These are phyloP conservation scores for Aelia acuminata DNA, from an alignment of 2,888 invertebrate species.

Conservation along the genomic window DNA sequence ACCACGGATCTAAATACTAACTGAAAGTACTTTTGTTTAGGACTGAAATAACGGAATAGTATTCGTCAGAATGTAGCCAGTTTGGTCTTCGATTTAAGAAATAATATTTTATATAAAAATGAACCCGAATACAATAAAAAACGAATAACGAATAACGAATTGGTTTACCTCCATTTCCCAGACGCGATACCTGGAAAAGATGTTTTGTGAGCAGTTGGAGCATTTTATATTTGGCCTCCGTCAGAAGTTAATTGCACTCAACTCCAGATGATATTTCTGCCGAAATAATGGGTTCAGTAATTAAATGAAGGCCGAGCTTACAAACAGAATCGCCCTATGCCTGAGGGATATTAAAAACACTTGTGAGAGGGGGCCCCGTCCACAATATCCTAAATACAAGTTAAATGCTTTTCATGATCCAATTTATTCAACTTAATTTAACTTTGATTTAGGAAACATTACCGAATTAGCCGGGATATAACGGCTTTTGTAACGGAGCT, in stretches of 20 bases:
- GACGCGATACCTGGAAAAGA: neutral
- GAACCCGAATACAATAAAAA: neutral
- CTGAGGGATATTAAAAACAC: constrained; percentile 44
- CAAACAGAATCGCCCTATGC: constrained; percentile 34
- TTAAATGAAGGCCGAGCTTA: constrained; percentile 39
- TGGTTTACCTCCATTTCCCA: neutral
- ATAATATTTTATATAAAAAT: neutral
- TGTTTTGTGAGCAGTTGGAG: neutral
- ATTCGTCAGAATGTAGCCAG: too few relatives aligned
- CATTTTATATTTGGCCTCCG: constrained; percentile 32
- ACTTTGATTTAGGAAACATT: constrained; percentile 44
- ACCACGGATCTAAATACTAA: too few relatives aligned
- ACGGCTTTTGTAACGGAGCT: constrained; percentile 24
- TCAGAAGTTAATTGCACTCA: constrained; percentile 33
- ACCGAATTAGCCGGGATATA: constrained; percentile 17
- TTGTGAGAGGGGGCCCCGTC: neutral
- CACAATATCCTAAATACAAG: constrained; percentile 39
- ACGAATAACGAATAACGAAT: neutral
- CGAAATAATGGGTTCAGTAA: constrained; percentile 17
- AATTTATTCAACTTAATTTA: constrained; percentile 46
- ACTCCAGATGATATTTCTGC: constrained; percentile 41
- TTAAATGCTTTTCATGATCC: constrained; percentile 46
- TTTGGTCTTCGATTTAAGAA: too few relatives aligned
- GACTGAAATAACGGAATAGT: too few relatives aligned
- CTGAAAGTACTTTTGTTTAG: too few relatives aligned